Evolutionary conservation across 2,888 invertebrate species (phyloP), one percentile per base, ranked within the genome.

Genomic region (Gari tellinella): DNA sequence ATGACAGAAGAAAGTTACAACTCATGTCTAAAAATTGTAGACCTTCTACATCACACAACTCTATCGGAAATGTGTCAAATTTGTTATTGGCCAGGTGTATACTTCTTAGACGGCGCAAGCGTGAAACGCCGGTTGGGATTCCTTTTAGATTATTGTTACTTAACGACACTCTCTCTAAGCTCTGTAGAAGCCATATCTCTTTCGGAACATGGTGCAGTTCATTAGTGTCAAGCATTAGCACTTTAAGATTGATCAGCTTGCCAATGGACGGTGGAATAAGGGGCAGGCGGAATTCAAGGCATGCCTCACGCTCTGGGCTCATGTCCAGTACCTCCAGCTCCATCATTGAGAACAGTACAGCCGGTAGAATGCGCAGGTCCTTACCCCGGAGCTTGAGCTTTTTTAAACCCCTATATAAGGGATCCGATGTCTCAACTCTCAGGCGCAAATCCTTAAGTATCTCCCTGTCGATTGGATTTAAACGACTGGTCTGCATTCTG

Each of bases 51-150:
- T 88, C 86, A 65, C 88, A 89, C 41, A 93, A 78, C 19, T 87
- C 83, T 21, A 79, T 23, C 0, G 90, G 89, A 56, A 93, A 89
- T 3, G 82, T 78, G 12, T 84, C 81, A 68, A 93, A 86, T 51
- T 87, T 82, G 86, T 93, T 93, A 72, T 92, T 92, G 61, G 92
- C 90, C 58, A 88, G 51, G 64, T 91, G 91, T n/a, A 92, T 78
- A 62, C 90, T 90, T 26, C 73, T 62, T 21, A 92, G 81, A 23
- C 85, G 81, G 10, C 72, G 68, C 41, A 92, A 80, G 31, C 86
- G 83, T 14, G 73, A 74, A 49, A 92, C 86, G 19, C 84, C 87
- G 1, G 72, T 63, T 0, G 92, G 91, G 21, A 91, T 80, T 10
- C 72, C 45, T 1, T 82, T 70, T 49, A 91, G 74, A 21, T 79